A percentile compares a stretch with the other conserved stretches of the same genome.
Conservation (phyloP, 2,797 vertebrate species). For the Chelmon rostratus region DNA sequence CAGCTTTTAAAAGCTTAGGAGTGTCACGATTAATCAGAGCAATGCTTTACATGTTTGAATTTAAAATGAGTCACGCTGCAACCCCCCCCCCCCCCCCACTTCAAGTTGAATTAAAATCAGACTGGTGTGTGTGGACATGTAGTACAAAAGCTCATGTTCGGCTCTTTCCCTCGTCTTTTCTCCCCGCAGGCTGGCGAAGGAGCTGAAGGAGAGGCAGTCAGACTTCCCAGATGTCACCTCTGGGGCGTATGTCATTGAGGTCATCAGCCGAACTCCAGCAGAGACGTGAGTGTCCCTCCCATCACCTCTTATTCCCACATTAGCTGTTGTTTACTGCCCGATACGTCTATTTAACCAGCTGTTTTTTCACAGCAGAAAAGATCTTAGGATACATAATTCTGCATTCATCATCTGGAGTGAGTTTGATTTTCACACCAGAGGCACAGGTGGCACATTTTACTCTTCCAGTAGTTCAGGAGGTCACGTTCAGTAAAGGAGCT, state of each 20-base stretch:
- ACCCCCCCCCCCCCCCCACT: too few species aligned
- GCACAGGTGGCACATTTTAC: background rate
- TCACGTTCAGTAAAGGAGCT: background rate
- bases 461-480: too few species aligned
- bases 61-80: background rate
- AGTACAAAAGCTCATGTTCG: background rate
- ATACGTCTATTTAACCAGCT: background rate
- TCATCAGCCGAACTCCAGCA: slow-evolving; percentile 94
- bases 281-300: slow-evolving; percentile 89
- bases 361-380: background rate
- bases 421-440: background rate
- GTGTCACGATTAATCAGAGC: background rate
- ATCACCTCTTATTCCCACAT: background rate
- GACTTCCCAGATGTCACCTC: slow-evolving; percentile 96
- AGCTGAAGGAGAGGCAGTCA: slow-evolving; percentile 90
- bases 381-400: background rate
- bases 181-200: slow-evolving; percentile 80
- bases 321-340: background rate
- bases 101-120: background rate
- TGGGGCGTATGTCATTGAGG: slow-evolving; percentile 95
- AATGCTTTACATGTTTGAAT: background rate
- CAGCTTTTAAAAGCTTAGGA: background rate
- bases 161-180: background rate
- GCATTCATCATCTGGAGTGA: background rate
- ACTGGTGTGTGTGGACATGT: background rate